Base-by-base conservation (phyloP, 2,797 vertebrate genomes). In the Leuciscus waleckii region DNA sequence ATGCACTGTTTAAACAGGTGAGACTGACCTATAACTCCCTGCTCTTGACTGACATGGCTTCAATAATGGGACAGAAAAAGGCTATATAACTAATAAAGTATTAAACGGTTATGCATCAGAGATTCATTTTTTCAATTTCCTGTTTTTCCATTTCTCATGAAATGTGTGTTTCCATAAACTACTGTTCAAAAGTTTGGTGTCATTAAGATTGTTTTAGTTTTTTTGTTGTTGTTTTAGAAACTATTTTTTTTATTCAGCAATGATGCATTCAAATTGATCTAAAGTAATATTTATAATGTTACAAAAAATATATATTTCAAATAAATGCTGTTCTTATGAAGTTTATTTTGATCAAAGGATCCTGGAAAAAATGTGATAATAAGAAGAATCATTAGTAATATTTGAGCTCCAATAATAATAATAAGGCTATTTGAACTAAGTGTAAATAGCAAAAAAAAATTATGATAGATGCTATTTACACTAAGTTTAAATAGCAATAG, bases 1-100 rank as follows among this genome's bases (percentile, higher is more conserved):
- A 98, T 10, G 97, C 94, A 6, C 93, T 99, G 19, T 98, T 97
- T 92, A 99, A 99, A 90, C 98, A 99, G 97, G 98, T 98, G 46
- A 89, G 67, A 13, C 23, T 77, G 6, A 77, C 1, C 21, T 1
- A 16, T 16, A 37, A 39, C 35, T 4, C 3, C 21, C 2, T 43
- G 13, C 46, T 46, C 46, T 46, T 16, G 46, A 46, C 13, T 14
- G 46, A 14, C 14, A 46, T 46, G 6, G 13, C 58, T 63, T 16
- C n/a, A 61, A n/a, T 14, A 14, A 5, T 41, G 21, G 37, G 21
- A 7, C 37, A 41, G 58, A 21, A 70, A 41, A n/a, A 41, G 37
- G 37, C 21, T 7, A 6, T 37, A 39, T 5, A 41, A 10, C 21
- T 7, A 23, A 41, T 8, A 43, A 21, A 13, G 11, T 58, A 58